These are phyloP conservation scores for Stegodyphus mimosarum DNA, from an alignment of 1,140 invertebrate genomes.

Conservation along the genomic window DNA sequence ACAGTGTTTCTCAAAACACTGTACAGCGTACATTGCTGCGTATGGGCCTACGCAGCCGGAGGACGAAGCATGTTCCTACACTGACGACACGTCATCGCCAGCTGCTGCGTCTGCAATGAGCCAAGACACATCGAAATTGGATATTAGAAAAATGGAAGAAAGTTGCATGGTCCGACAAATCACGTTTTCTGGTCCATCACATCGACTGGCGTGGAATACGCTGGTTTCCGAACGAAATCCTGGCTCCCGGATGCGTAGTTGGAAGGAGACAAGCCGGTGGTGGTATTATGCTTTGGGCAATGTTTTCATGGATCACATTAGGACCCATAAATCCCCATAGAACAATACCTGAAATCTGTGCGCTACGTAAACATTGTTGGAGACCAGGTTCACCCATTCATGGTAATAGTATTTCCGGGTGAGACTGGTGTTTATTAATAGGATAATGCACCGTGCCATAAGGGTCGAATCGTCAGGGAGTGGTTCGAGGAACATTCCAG, in stretches of 20 bases:
- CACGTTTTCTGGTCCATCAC: slow-evolving; percentile 3
- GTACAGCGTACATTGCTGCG: slow-evolving; percentile 1
- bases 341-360: background rate
- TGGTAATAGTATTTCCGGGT: background rate
- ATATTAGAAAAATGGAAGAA: background rate
- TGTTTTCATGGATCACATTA: slow-evolving; percentile 5
- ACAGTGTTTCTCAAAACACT: background rate
- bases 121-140: background rate
- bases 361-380: background rate
- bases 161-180: slow-evolving; percentile 8
- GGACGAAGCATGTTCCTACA: background rate
- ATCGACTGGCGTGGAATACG: background rate
- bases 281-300: background rate
- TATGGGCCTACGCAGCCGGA: slow-evolving; percentile 4
- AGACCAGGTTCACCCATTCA: slow-evolving; percentile 5
- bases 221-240: background rate
- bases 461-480: background rate
- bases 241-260: slow-evolving; percentile 9
- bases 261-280: background rate
- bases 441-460: background rate
- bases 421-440: background rate
- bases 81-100: background rate
- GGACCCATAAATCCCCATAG: slow-evolving; percentile 1
- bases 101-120: background rate
- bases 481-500: slow-evolving; percentile 4